Evolutionary conservation across 2,113 vertebrate genomes (phyloP), one percentile per base, ranked within the genome.

Genomic region (Pogonocichla stellata): DNA sequence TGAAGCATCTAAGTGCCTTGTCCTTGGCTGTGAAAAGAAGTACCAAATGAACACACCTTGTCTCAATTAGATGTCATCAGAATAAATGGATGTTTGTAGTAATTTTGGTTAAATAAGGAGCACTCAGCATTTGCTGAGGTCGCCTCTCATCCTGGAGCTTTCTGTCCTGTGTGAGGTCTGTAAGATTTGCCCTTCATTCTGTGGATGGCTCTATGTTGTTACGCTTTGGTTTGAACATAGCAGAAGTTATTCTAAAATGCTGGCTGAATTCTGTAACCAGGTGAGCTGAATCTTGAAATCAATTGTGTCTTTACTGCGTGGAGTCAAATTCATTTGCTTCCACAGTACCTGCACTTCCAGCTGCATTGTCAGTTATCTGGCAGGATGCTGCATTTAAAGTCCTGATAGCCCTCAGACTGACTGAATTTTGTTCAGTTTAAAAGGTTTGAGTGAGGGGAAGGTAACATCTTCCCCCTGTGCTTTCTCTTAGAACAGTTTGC

Each of bases 111-210:
- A 51, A 85, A 45, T 81, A 47, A 56, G 45, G 25, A 77, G 51
- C 2, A 18, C 20, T 8, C 24, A n/a, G 1, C 0, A 0, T 40
- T 61, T 6, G 67, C 34, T 17, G 17, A 87, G 36, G 33, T 66
- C 58, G 8, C 58, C 40, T 88, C n/a, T 56, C 8, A 36, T 70
- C 15, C 13, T 34, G 53, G 31, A 86, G 26, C 10, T 82, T 86
- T 90, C 50, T 87, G 20, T 24, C 13, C 9, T 70, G 2, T 0
- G 0, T 51, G 48, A 64, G 26, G 4, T 45, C 33, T 93, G 16
- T 16, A 48, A 51, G 51, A 29, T 90, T 56, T 80, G 28, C 36
- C n/a, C 31, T 66, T 95, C 12, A 8, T 90, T 80, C 67, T 65
- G 15, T 56, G 38, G 34, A 36, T 50, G 43, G 12, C n/a, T 62